Base-by-base conservation (phyloP, 2,888 invertebrate genomes). In the Anaspis maculata region DNA sequence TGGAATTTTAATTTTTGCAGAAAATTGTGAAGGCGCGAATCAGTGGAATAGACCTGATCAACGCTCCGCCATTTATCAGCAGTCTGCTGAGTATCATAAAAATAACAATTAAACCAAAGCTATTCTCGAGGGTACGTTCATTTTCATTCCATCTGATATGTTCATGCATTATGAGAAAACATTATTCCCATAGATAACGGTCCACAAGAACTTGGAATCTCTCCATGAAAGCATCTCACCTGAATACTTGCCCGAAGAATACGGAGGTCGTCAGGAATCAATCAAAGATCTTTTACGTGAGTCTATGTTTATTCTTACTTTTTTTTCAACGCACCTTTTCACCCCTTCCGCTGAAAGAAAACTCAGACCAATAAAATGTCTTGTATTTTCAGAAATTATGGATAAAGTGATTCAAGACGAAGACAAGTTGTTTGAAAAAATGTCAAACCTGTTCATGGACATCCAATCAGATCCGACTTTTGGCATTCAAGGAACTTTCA, bases 141-240 rank as follows among this genome's bases (percentile, higher is more conserved):
- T 9, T n/a, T n/a, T n/a, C n/a, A n/a, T n/a, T n/a, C n/a, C n/a
- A n/a, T n/a, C n/a, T n/a, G n/a, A n/a, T n/a, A n/a, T n/a, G n/a
- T n/a, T n/a, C n/a, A n/a, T n/a, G n/a, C n/a, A n/a, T n/a, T n/a
- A n/a, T n/a, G n/a, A n/a, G n/a, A n/a, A n/a, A n/a, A n/a, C n/a
- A n/a, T n/a, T n/a, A n/a, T n/a, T n/a, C n/a, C n/a, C 26, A 7
- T 15, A 35, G 34, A 22, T 39, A 3, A 27, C 13, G 13, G 13
- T 39, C 4, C 39, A 39, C 25, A 26, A 16, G 16, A 15, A 31
- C 27, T 34, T 31, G 5, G 30, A 39, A 7, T 39, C 39, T 3
- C 15, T 39, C 13, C 15, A 25, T 11, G 15, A 25, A 3, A 11
- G 15, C 3, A 12, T 31, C 2, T 9, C 31, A 1, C n/a, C 24